Evolutionary conservation across 2,888 invertebrate species (phyloP).

Genomic region (Oscheius sp.): DNA sequence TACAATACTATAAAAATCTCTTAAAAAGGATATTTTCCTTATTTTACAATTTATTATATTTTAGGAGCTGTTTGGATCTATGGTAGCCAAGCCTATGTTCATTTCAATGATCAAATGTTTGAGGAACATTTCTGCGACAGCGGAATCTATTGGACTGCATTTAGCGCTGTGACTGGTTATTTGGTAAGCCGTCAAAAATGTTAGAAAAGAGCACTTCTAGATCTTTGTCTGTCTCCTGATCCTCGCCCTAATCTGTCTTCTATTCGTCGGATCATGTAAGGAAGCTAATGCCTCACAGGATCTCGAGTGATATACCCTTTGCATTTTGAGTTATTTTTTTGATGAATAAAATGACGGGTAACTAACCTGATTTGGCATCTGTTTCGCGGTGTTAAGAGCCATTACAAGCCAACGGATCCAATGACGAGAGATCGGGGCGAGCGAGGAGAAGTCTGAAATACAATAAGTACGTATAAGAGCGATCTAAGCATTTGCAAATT

Average conservation of each 20-base stretch:
- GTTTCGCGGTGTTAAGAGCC: neutral
- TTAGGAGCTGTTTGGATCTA: constrained; percentile 67
- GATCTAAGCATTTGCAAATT: no score
- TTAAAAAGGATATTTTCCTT: neutral
- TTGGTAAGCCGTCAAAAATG: constrained; percentile 25
- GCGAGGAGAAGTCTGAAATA: neutral
- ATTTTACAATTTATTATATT: neutral
- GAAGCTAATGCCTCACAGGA: constrained; percentile 10
- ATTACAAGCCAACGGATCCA: neutral
- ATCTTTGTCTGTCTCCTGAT: constrained; percentile 52
- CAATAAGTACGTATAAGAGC: no score
- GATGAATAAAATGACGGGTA: neutral
- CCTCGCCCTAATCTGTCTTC: constrained; percentile 49
- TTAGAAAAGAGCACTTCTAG: constrained; percentile 26
- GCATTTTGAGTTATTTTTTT: neutral
- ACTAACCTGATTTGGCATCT: neutral
- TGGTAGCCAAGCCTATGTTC: constrained; percentile 55
- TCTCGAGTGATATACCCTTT: neutral
- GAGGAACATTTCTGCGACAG: constrained; percentile 59
- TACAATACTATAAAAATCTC: neutral
- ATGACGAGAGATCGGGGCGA: neutral
- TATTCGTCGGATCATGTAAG: constrained; percentile 49
- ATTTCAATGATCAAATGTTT: constrained; percentile 57
- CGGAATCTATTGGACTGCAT: constrained; percentile 54
- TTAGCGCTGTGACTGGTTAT: constrained; percentile 44